These are phyloP conservation scores for Digitonthophagus gazella DNA, from an alignment of 2,888 invertebrate genomes.

Conservation along the genomic window DNA sequence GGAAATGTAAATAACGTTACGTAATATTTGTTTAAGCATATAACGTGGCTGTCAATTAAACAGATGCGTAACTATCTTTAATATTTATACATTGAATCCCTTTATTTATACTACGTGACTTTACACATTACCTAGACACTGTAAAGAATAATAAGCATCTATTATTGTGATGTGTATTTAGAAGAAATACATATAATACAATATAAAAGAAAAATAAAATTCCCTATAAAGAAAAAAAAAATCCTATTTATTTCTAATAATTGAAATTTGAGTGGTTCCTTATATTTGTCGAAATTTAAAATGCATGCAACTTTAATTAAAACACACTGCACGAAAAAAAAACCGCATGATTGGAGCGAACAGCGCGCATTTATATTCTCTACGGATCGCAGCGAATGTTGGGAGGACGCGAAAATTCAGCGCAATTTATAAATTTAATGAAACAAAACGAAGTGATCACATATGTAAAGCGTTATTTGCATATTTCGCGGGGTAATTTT, in stretches of 20 bases:
- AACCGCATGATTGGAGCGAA: background rate
- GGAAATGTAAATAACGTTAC: background rate
- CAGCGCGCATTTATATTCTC: background rate
- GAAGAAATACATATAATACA: too few species aligned
- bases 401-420: conserved; percentile 45
- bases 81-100: background rate
- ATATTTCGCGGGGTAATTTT: conserved; percentile 44
- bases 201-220: background rate
- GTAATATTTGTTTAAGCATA: background rate
- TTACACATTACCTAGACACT: too few species aligned
- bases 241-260: too few species aligned
- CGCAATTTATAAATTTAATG: conserved; percentile 53
- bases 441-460: conserved; percentile 46
- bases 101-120: too few species aligned
- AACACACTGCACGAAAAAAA: background rate
- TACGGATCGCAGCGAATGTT: background rate
- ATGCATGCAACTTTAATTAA: background rate
- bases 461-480: conserved; percentile 50
- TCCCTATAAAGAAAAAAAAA: too few species aligned
- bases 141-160: too few species aligned
- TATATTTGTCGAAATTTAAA: background rate
- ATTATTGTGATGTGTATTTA: too few species aligned
- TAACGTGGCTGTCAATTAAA: background rate
- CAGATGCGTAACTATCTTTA: background rate
- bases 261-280: too few species aligned